These are phyloP conservation scores for Oscheius sp. DNA, from an alignment of 2,888 invertebrate species.

Conservation along the genomic window DNA sequence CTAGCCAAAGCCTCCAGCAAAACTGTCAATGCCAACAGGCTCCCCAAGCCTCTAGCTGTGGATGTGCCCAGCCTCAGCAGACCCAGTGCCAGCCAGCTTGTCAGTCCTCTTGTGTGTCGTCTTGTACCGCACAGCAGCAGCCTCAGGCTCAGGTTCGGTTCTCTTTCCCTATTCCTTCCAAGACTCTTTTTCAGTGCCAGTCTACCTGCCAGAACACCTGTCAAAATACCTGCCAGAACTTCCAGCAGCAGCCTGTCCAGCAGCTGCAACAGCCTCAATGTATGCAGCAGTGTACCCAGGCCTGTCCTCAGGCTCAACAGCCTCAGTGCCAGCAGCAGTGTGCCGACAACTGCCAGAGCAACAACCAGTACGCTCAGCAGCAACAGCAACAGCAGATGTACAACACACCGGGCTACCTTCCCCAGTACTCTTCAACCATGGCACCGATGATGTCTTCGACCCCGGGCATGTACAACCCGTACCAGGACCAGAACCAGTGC, in stretches of 20 bases:
- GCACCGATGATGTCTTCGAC: constrained; percentile 36
- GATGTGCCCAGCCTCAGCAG: constrained; percentile 36
- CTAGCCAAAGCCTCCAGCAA: constrained; percentile 42
- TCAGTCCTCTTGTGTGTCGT: constrained; percentile 46
- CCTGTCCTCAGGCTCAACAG: constrained; percentile 34
- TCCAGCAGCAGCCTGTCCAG: constrained; percentile 47
- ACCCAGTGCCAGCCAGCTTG: constrained; percentile 48
- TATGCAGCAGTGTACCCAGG: constrained; percentile 43
- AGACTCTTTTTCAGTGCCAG: constrained; percentile 41
- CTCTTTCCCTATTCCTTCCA: background rate
- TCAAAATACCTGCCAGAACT: constrained; percentile 47
- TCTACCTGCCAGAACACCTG: constrained; percentile 46
- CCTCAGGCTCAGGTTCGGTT: constrained; percentile 32
- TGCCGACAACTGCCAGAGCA: constrained; percentile 21
- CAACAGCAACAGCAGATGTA: constrained; percentile 53
- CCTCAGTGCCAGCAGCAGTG: constrained; percentile 47
- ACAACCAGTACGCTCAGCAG: constrained; percentile 55
- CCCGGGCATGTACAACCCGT: constrained; percentile 23
- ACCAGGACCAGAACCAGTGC: constrained; percentile 44
- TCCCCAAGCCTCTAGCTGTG: constrained; percentile 36
- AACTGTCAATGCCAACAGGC: constrained; percentile 51
- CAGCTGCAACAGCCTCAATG: constrained; percentile 38
- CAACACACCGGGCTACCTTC: constrained; percentile 51
- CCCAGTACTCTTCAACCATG: constrained; percentile 46
- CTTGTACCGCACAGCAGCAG: constrained; percentile 51